Conservation (phyloP, 2,888 invertebrate species). For the Lumbricus terrestris region DNA sequence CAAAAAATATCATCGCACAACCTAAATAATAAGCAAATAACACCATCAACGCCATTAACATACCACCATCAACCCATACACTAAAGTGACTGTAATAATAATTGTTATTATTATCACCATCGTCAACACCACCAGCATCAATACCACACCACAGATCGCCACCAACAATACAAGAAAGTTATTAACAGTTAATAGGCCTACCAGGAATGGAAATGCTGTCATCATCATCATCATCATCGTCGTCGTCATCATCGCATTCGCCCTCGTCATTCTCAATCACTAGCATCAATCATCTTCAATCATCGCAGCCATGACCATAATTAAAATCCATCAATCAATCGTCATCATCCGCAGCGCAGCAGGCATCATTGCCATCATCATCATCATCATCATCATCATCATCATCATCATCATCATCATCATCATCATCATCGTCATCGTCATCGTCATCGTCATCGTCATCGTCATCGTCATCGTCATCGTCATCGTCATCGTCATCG, state of each 20-base stretch:
- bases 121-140: background rate
- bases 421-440: background rate
- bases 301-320: background rate
- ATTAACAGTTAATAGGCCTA: background rate
- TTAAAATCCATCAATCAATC: background rate
- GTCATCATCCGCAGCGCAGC: background rate
- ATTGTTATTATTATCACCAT: too few relatives aligned
- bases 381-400: background rate
- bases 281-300: background rate
- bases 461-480: constrained; percentile 4
- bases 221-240: background rate
- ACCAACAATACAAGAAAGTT: background rate
- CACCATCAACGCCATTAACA: too few relatives aligned
- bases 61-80: too few relatives aligned
- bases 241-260: background rate
- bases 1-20: too few relatives aligned
- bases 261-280: background rate
- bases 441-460: constrained; percentile 16
- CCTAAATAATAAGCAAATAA: too few relatives aligned
- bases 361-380: background rate
- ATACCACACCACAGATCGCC: background rate
- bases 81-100: too few relatives aligned
- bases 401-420: background rate
- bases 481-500: constrained; percentile 15
- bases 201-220: background rate